These are phyloP conservation scores for Poeciliopsis turneri DNA, from an alignment of 2,797 vertebrate genomes.

Conservation along the genomic window DNA sequence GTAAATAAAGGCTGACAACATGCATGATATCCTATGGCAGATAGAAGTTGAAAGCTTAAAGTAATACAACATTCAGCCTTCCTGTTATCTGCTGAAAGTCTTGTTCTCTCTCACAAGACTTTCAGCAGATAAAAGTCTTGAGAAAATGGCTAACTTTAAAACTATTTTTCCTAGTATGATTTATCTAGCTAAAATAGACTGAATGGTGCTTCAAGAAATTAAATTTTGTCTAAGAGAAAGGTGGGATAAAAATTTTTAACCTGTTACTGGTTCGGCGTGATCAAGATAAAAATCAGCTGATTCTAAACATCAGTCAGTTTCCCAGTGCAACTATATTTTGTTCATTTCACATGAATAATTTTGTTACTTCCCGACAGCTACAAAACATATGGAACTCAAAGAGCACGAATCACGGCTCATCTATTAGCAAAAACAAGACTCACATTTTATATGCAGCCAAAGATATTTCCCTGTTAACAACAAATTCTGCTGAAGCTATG, in stretches of 20 bases:
- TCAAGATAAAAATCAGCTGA: neutral
- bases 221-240: neutral
- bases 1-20: neutral
- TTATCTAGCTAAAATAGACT: too few species aligned
- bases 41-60: neutral
- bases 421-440: neutral
- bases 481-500: neutral
- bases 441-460: neutral
- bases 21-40: neutral
- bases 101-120: neutral
- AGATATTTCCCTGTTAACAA: neutral
- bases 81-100: neutral
- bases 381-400: neutral
- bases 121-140: neutral
- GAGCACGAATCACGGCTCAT: too few species aligned
- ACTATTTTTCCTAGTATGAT: neutral
- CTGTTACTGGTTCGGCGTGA: neutral
- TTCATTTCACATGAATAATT: neutral
- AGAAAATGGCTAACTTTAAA: neutral
- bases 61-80: neutral
- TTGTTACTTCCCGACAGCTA: neutral
- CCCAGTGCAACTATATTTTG: neutral
- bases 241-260: neutral
- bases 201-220: too few species aligned
- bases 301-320: neutral